Base-by-base conservation (phyloP, 2,113 vertebrate species). In the Paramisgurnus dabryanus region DNA sequence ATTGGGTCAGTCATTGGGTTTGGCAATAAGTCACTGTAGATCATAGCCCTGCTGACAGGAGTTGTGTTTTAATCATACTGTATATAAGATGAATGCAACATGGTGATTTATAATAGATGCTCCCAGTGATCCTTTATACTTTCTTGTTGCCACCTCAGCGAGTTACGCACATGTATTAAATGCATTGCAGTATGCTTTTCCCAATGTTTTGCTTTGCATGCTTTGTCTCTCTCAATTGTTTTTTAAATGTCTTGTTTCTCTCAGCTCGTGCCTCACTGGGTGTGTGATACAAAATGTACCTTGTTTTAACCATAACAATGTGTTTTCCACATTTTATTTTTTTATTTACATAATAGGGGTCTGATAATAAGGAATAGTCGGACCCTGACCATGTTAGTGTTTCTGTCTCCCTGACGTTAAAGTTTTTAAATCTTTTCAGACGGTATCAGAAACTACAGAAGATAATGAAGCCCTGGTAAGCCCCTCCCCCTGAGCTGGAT, bases 401-500 rank as follows among this genome's bases (percentile, higher is more conserved):
- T 85, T 55, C 87, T 83, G 82, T 75, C 61, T 73, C 83, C 85
- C 91, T 96, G 90, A 96, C 87, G 43, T 91, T 83, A 84, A 91
- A 96, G 93, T 97, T 94, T 96, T 96, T 90, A 83, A 92, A 95
- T 97, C 94, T 95, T 98, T 97, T 84, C 96, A 99, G 98, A 88
- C 95, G 95, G 66, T 99, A 99, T 95, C 97, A 99, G 95, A 99
- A 99, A 94, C 92, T 99, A 83, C 98, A 99, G 95, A 99, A 99
- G 96, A 99, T 99, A 89, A 99, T 99, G 98, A 99, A 99, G 92
- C 97, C 97, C 88, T 99, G 98, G 98, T 99, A 98, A 99, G 98
- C 91, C 40, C 80, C 78, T 43, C 55, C 67, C 53, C 80, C 60
- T 2, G 79, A 39, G 86, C 90, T 70, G 90, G 89, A 89, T 90